A percentile compares a stretch with the other conserved stretches of the same genome.
phyloP scores from a whole-genome alignment of 2,113 vertebrate genomes.

The Coptodon bakossiorum region DNA sequence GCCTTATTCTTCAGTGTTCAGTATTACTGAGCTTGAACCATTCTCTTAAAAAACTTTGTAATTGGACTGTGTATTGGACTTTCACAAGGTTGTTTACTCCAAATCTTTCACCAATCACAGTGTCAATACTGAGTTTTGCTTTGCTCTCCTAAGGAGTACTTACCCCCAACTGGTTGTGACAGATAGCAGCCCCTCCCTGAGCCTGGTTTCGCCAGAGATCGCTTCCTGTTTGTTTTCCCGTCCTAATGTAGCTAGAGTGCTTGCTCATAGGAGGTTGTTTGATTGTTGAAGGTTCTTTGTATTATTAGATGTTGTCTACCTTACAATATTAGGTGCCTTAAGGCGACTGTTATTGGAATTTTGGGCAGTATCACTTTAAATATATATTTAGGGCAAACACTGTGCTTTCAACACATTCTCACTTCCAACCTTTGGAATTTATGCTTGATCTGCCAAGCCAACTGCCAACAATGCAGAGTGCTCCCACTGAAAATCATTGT shows the following conservation, averaged over 20 bases:
- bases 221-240: background rate
- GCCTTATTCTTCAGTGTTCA: background rate
- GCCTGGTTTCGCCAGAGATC: background rate
- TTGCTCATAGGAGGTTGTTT: background rate
- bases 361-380: background rate
- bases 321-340: background rate
- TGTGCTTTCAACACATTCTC: background rate
- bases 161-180: background rate
- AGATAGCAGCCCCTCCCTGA: background rate
- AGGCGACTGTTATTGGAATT: background rate
- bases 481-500: background rate
- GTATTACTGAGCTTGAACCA: background rate
- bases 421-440: background rate
- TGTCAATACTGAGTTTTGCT: background rate
- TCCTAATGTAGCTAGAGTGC: background rate
- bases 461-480: background rate
- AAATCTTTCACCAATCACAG: background rate
- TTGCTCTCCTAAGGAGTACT: background rate
- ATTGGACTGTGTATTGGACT: background rate
- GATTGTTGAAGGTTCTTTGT: background rate
- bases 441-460: background rate
- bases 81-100: background rate
- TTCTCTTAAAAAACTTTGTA: background rate
- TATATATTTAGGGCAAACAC: background rate
- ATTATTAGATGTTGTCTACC: background rate